Evolutionary conservation across 2,888 invertebrate species (phyloP), one percentile per base, ranked within the genome.

Genomic region (Nycteola revayana): DNA sequence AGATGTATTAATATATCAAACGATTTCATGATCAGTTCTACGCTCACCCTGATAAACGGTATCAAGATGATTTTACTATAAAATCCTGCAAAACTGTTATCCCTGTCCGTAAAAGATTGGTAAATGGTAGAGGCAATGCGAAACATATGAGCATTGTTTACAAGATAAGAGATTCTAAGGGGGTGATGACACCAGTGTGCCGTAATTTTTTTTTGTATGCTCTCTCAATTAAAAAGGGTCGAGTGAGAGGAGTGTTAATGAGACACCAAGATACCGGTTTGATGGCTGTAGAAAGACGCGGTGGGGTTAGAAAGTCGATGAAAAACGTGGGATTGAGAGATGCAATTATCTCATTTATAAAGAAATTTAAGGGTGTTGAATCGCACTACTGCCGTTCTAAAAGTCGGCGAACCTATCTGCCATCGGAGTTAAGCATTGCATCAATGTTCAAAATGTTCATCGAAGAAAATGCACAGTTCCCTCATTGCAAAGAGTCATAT

Each of bases 291-390:
- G 35, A 42, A 42, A 26, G 27, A 26, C 36, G 31, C 7, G 31
- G 36, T 36, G 31, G 31, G 20, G 36, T 31, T 36, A 30, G 31
- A 32, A 31, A 33, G 28, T 41, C 37, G 22, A 32, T 23, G 8
- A 44, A 45, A 45, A 45, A 37, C 27, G 26, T 39, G 22, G 32
- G 18, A 25, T 36, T 42, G 24, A 42, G 30, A 38, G 25, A 42
- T 29, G 34, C 37, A 20, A 42, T 42, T 7, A 31, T 42, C 20
- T 9, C 26, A 49, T 47, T 49, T 25, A 47, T 44, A 32, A 50
- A 50, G 31, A 42, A 37, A 39, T 50, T 50, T 25, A 42, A 48
- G 28, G 42, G 42, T 41, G 34, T 42, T 41, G 42, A 50, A 40
- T 37, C 42, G 10, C 48, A 48, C 33, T 48, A 45, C 24, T 42